Conservation (phyloP, 2,113 vertebrate genomes). For the Pterophyllum scalare region DNA sequence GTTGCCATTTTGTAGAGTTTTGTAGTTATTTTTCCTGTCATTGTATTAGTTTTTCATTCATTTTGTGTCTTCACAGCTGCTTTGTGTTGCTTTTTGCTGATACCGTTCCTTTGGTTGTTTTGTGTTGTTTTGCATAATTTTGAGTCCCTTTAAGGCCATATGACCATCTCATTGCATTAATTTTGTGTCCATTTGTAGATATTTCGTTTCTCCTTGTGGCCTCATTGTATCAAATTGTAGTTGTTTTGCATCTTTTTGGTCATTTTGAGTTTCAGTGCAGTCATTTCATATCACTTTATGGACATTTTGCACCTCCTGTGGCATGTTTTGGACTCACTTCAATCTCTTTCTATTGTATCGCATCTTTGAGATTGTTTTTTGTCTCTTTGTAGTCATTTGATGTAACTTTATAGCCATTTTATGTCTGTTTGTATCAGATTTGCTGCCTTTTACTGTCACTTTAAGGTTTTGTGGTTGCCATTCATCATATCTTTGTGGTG, state of each 20-base stretch:
- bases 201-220: neutral
- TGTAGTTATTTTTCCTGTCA: neutral
- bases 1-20: no score
- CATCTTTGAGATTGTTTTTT: neutral
- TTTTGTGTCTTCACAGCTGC: neutral
- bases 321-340: neutral
- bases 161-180: neutral
- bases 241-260: neutral
- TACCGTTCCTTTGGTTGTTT: neutral
- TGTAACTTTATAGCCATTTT: neutral
- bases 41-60: neutral
- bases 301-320: neutral
- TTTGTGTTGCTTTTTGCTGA: rapidly evolving
- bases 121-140: neutral
- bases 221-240: neutral
- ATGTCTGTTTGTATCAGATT: neutral
- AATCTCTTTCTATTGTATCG: neutral
- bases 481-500: neutral
- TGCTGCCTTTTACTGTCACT: neutral
- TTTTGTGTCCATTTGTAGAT: neutral
- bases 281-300: neutral
- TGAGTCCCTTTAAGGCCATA: neutral
- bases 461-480: neutral
- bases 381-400: neutral
- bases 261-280: neutral